Evolutionary conservation across 2,888 invertebrate genomes (phyloP).

Genomic region (Cylloceria caligata): DNA sequence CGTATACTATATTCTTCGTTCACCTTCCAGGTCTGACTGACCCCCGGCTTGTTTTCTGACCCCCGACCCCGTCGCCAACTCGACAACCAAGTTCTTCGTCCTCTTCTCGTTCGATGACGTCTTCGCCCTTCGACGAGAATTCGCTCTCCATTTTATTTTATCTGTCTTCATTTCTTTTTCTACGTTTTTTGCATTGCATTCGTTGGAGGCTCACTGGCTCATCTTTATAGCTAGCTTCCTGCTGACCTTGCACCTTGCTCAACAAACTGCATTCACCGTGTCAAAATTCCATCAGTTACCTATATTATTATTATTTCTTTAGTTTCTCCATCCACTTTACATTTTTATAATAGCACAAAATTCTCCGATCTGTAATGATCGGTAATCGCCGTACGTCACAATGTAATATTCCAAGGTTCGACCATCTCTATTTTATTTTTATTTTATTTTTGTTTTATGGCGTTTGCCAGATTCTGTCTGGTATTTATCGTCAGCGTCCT

Average conservation of each 20-base stretch:
- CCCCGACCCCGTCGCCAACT: constrained; percentile 42
- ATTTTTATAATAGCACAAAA: constrained; percentile 13
- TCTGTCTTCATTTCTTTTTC: constrained; percentile 14
- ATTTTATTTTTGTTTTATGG: neutral
- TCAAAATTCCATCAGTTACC: constrained; percentile 9
- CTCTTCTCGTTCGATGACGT: constrained; percentile 39
- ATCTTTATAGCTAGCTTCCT: constrained; percentile 42
- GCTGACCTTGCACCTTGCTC: constrained; percentile 36
- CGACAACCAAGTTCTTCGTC: constrained; percentile 49
- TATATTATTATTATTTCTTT: neutral
- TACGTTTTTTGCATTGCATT: neutral
- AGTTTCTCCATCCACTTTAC: neutral
- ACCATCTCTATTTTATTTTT: neutral
- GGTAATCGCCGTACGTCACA: neutral
- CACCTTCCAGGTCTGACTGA: constrained; percentile 62
- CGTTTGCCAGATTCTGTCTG: neutral
- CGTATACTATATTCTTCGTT: constrained; percentile 40
- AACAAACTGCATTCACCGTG: neutral
- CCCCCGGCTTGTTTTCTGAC: constrained; percentile 54
- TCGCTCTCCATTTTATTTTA: constrained; percentile 30
- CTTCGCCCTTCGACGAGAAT: constrained; percentile 27
- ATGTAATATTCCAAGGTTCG: neutral
- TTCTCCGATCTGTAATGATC: neutral
- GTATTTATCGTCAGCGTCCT: constrained; percentile 23
- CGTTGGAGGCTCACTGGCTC: neutral